Percentiles rank a stretch among this genome's conserved stretches.
Evolutionary conservation across 2,888 invertebrate species (phyloP).

Genomic region (Apocheima hispidaria): DNA sequence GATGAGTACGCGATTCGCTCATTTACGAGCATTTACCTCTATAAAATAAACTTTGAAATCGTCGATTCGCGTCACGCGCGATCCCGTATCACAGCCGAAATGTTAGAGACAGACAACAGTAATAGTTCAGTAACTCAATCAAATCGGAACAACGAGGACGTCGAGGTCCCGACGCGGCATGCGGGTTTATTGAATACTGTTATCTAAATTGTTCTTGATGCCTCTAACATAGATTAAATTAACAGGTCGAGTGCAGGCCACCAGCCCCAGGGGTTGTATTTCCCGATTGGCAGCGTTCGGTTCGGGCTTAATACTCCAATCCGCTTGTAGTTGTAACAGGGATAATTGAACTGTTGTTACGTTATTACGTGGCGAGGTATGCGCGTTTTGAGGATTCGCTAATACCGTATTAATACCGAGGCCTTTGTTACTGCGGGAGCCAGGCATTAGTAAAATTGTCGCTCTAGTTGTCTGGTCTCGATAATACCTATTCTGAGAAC

Average conservation of each 20-base stretch:
- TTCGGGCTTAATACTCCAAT: slow-evolving; percentile 70
- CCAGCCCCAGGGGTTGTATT: slow-evolving; percentile 58
- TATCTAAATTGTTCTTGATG: slow-evolving; percentile 80
- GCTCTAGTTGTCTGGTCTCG: slow-evolving; percentile 23
- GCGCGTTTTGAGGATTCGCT: slow-evolving; percentile 39
- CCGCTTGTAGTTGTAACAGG: slow-evolving; percentile 72
- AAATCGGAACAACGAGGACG: slow-evolving; percentile 70
- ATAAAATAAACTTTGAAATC: slow-evolving; percentile 54
- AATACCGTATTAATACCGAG: slow-evolving; percentile 35
- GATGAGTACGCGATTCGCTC: slow-evolving; percentile 46
- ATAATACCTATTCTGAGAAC: slow-evolving; percentile 13
- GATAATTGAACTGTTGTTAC: slow-evolving; percentile 74
- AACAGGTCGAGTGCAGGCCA: slow-evolving; percentile 72
- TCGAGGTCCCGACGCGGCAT: slow-evolving; percentile 60
- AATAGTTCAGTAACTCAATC: slow-evolving; percentile 78
- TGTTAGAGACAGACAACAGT: slow-evolving; percentile 58
- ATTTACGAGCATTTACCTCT: slow-evolving; percentile 52
- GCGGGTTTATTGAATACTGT: slow-evolving; percentile 80
- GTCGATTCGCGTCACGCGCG: slow-evolving; percentile 56
- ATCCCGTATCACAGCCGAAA: slow-evolving; percentile 51
- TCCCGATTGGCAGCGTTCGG: slow-evolving; percentile 63
- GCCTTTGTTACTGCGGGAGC: slow-evolving; percentile 32
- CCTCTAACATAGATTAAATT: slow-evolving; percentile 78
- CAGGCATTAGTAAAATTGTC: slow-evolving; percentile 36
- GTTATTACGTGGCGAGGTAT: slow-evolving; percentile 39